Evolutionary conservation across 1,140 invertebrate species (phyloP), one percentile per base, ranked within the genome.

Genomic region (Metaphire vulgaris): DNA sequence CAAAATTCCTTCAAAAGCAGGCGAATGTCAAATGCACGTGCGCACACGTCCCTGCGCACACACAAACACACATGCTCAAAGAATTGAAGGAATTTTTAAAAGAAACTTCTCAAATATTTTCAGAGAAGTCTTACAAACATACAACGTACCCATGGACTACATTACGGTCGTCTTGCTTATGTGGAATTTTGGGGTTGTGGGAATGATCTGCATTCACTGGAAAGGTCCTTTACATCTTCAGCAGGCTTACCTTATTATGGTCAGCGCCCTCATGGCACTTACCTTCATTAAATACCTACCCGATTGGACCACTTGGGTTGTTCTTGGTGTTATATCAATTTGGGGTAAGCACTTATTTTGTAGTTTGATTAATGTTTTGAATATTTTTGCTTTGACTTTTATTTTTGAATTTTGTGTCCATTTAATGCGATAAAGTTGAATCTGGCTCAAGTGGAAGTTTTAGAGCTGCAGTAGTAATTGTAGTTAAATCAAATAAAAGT

Each of bases 211-310:
- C 79, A 99, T 99, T 77, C 97, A 99, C 86, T 99, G 96, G 96
- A 94, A 96, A 80, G 97, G 95, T 0, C 97, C 97, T 0, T 87
- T 99, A 66, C 86, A 92, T 21, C 86, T 99, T 30, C 97, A 99
- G 83, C 97, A 99, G 82, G 94, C 92, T 2, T 99, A 99, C 88
- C 89, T 99, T 0, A 98, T 99, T 81, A 93, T 98, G 81, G 92
- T 99, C 75, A 95, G 96, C 26, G 95, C 97, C 0, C 87, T 99
- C 0, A 97, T 99, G 95, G 97, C 98, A 1, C 89, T 99, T 14
- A 93, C 99, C n/a, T 99, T 99, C 83, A 99, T 99, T 75, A 99
- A 99, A 88, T 98, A 98, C 87, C 87, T 99, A 74, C 98, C 98
- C 0, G 96, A 99, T 85, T 99, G 96, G 95, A 99, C 98, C 0